Conservation (phyloP, 2,888 invertebrate species). For the Colletes collaris region DNA sequence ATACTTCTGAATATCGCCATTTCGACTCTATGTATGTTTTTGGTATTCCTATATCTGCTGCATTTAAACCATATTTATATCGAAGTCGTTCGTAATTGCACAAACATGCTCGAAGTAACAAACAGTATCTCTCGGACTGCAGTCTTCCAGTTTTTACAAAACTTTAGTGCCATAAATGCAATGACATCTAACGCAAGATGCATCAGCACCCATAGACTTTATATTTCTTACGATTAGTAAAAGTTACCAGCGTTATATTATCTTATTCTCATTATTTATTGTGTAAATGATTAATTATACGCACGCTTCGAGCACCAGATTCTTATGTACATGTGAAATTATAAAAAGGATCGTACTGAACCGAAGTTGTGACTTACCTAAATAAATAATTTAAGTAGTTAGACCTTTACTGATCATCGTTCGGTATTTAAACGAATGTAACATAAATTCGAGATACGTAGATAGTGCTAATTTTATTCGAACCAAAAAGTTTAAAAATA, state of each 20-base stretch:
- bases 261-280: conserved; percentile 42
- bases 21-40: conserved; percentile 40
- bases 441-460: neutral
- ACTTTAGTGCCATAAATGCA: conserved; percentile 63
- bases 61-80: conserved; percentile 47
- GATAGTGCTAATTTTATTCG: neutral
- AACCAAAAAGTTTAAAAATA: neutral
- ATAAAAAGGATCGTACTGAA: neutral
- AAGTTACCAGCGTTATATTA: conserved; percentile 41
- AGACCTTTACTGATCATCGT: conserved; percentile 10
- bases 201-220: conserved; percentile 20
- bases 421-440: neutral
- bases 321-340: conserved; percentile 1
- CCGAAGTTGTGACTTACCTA: conserved; percentile 15
- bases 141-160: conserved; percentile 68
- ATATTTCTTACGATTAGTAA: conserved; percentile 37
- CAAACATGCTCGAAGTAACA: conserved; percentile 41
- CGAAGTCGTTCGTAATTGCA: conserved; percentile 32
- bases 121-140: conserved; percentile 37
- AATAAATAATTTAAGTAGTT: conserved; percentile 11
- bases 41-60: conserved; percentile 44
- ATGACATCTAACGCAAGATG: conserved; percentile 19
- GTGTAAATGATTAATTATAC: conserved; percentile 13
- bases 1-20: conserved; percentile 37
- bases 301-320: conserved; percentile 23